A percentile compares a stretch with the other conserved stretches of the same genome.
These are phyloP conservation scores for Pogonocherus hispidulus DNA, from an alignment of 2,888 invertebrate species.

Conservation along the genomic window DNA sequence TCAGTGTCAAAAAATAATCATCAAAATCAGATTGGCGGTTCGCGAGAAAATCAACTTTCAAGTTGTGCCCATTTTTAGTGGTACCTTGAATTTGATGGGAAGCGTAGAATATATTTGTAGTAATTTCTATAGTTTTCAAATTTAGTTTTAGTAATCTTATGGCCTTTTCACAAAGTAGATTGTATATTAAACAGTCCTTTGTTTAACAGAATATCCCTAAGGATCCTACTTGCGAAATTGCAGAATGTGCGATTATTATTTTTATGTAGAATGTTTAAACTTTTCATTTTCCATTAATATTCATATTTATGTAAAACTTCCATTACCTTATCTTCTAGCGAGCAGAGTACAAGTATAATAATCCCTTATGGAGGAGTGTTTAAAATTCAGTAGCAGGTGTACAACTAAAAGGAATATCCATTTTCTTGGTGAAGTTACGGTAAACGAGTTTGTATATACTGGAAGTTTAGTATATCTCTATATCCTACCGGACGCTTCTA, in stretches of 20 bases:
- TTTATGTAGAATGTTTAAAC: neutral
- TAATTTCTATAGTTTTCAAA: too few relatives aligned
- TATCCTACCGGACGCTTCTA: neutral
- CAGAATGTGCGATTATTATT: neutral
- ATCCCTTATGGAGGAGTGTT: neutral
- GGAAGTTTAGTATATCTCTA: neutral
- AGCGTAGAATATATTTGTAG: too few relatives aligned
- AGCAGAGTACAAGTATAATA: neutral
- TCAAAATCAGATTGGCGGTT: too few relatives aligned
- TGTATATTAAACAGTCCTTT: too few relatives aligned
- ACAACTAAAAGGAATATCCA: neutral
- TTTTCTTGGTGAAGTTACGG: neutral
- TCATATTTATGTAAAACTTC: neutral
- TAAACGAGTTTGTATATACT: neutral
- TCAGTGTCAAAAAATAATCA: too few relatives aligned
- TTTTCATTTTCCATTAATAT: neutral
- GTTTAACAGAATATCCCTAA: too few relatives aligned
- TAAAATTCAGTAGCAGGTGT: neutral
- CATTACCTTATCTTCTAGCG: neutral
- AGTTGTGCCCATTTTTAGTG: too few relatives aligned
- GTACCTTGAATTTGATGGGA: too few relatives aligned
- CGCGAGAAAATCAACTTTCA: too few relatives aligned
- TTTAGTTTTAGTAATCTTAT: too few relatives aligned
- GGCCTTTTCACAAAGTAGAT: too few relatives aligned
- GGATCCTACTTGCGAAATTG: neutral